A percentile compares a stretch with the other conserved stretches of the same genome.
These are phyloP conservation scores for Muscidifurax raptorellus DNA, from an alignment of 1,140 invertebrate genomes.

Conservation along the genomic window DNA sequence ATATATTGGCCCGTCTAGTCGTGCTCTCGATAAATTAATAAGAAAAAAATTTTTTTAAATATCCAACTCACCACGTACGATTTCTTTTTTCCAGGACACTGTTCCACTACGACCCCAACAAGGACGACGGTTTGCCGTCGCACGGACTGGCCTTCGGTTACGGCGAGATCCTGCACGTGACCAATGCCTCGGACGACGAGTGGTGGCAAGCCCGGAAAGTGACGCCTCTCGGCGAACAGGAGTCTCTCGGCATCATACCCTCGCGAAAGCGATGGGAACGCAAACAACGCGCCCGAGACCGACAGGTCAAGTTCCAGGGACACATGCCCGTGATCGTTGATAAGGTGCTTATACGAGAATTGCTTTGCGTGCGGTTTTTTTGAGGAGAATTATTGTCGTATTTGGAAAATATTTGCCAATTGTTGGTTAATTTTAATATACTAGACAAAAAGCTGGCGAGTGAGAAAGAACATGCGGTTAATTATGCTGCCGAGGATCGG, in stretches of 20 bases:
- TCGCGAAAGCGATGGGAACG: constrained; percentile 94
- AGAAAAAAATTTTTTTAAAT: too few species aligned
- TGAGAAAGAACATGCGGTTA: too few species aligned
- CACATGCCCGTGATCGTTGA: constrained; percentile 81
- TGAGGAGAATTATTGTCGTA: too few species aligned
- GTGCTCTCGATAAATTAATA: too few species aligned
- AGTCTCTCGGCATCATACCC: constrained; percentile 90
- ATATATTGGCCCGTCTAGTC: too few species aligned
- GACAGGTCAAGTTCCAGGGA: constrained; percentile 98
- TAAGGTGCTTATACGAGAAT: constrained; percentile 61
- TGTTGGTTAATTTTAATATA: too few species aligned
- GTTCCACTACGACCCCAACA: constrained; percentile 98
- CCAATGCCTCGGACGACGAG: constrained; percentile 99
- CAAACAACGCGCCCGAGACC: constrained; percentile 96
- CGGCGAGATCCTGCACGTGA: constrained; percentile 98
- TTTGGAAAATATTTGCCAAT: too few species aligned
- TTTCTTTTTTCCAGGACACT: constrained; percentile 85
- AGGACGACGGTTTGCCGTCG: constrained; percentile 97
- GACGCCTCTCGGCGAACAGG: constrained; percentile 75
- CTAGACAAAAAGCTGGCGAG: too few species aligned
- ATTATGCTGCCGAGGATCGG: not conserved
- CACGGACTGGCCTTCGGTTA: constrained; percentile 96
- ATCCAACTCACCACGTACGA: too few species aligned
- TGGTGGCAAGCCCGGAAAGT: constrained; percentile 98
- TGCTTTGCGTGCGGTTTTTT: not conserved